These are phyloP conservation scores for Lepidocolaptes lacrymiger DNA, from an alignment of 2,797 vertebrate genomes.

Conservation along the genomic window DNA sequence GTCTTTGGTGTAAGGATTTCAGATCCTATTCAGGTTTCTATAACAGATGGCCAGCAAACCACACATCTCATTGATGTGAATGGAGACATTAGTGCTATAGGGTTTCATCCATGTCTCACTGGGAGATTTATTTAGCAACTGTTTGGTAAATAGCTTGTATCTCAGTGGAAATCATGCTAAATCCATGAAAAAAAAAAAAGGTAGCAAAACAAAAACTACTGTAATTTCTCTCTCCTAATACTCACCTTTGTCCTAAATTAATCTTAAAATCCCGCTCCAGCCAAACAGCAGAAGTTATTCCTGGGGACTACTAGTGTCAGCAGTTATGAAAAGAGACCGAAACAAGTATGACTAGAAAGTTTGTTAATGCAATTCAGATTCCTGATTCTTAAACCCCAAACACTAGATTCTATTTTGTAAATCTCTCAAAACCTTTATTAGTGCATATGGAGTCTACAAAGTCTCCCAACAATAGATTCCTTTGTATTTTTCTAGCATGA, in stretches of 20 bases:
- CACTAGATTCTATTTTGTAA: constrained; percentile 2
- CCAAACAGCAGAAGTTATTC: neutral
- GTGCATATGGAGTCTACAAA: neutral
- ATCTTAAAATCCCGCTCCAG: neutral
- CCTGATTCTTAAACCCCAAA: constrained; percentile 6
- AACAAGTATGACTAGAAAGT: neutral
- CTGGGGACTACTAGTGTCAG: neutral
- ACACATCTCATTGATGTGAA: constrained; percentile 64
- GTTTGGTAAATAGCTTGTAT: constrained; percentile 25
- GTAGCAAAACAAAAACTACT: neutral
- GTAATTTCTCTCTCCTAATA: neutral
- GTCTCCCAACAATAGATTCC: constrained; percentile 30
- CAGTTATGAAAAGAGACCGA: neutral
- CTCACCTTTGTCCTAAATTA: neutral
- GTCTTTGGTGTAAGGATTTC: constrained; percentile 59
- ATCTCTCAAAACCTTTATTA: constrained; percentile 30
- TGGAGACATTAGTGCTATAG: constrained; percentile 64
- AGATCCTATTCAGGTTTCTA: constrained; percentile 61
- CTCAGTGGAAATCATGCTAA: neutral
- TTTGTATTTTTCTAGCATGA: constrained; percentile 31
- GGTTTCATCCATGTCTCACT: constrained; percentile 66
- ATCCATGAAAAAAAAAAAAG: neutral
- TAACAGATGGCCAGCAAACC: constrained; percentile 74
- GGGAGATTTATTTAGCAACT: constrained; percentile 61
- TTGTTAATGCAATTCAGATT: constrained; percentile 1